These are phyloP conservation scores for Herpetotheres cachinnans DNA, from an alignment of 2,113 vertebrate species.

Conservation along the genomic window DNA sequence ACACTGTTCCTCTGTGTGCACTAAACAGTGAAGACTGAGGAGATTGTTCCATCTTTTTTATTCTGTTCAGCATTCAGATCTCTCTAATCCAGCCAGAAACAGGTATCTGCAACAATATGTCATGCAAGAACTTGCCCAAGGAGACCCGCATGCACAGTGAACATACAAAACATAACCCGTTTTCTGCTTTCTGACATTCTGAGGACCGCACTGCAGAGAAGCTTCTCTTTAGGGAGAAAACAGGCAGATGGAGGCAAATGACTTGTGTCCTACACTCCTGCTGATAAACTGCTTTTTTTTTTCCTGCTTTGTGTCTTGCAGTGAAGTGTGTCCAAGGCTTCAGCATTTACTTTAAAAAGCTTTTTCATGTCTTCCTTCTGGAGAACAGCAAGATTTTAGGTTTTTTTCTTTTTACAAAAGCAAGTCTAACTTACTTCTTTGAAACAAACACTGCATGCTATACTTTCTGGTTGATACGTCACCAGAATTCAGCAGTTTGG, in stretches of 20 bases:
- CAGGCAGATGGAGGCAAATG: neutral
- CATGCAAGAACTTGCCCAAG: neutral
- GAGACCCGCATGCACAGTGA: neutral
- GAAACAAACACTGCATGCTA: neutral
- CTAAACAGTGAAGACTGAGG: neutral
- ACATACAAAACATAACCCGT: accelerated
- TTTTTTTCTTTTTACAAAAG: neutral
- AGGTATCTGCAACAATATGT: neutral
- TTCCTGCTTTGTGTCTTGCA: neutral
- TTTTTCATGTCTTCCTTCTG: neutral
- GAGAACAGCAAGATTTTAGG: neutral
- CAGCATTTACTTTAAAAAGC: neutral
- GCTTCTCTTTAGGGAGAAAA: neutral
- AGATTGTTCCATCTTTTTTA: neutral
- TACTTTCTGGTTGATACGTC: neutral
- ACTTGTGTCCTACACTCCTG: neutral
- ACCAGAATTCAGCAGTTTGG: neutral
- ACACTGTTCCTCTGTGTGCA: neutral
- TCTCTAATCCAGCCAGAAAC: neutral
- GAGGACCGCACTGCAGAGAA: neutral
- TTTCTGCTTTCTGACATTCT: neutral
- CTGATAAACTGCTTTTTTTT: neutral
- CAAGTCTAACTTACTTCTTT: neutral
- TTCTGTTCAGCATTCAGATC: neutral
- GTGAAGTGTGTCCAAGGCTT: neutral